Percentiles rank a stretch among this genome's conserved stretches.
These are phyloP conservation scores for Orussus abietinus DNA, from an alignment of 1,140 invertebrate species.

Conservation along the genomic window DNA sequence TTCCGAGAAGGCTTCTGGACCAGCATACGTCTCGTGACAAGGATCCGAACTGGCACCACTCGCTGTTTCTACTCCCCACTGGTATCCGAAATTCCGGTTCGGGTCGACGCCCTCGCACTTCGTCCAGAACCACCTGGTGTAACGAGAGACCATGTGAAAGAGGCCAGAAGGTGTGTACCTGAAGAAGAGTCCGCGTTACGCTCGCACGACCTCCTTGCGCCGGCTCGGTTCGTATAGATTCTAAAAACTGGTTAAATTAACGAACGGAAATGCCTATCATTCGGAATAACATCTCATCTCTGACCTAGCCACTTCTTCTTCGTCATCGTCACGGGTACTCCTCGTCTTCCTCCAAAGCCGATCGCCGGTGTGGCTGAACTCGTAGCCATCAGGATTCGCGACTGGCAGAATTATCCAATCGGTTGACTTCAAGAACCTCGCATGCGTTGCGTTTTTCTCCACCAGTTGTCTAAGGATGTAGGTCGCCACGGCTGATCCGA, in stretches of 20 bases:
- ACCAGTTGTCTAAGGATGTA: conserved; percentile 79
- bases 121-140: conserved; percentile 45
- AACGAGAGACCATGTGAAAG: conserved; percentile 38
- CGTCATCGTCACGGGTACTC: conserved; percentile 49
- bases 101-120: conserved; percentile 73
- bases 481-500: conserved; percentile 79
- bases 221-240: too few species aligned
- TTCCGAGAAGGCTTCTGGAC: conserved; percentile 85
- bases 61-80: conserved; percentile 66
- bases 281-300: conserved; percentile 3
- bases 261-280: too few species aligned
- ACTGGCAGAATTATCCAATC: conserved; percentile 82
- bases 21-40: conserved; percentile 87
- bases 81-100: conserved; percentile 78
- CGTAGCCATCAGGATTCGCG: conserved; percentile 85
- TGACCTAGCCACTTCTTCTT: conserved; percentile 39
- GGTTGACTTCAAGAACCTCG: conserved; percentile 66
- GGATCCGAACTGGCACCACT: conserved; percentile 82
- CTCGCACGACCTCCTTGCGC: too few species aligned
- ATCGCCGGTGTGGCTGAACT: conserved; percentile 71
- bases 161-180: conserved; percentile 34
- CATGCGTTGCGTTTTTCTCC: conserved; percentile 65
- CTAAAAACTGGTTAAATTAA: too few species aligned
- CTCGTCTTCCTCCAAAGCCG: conserved; percentile 82
- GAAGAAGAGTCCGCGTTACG: too few species aligned